Evolutionary conservation across 2,888 invertebrate genomes (phyloP), one percentile per base, ranked within the genome.

Genomic region (Xylota segnis): DNA sequence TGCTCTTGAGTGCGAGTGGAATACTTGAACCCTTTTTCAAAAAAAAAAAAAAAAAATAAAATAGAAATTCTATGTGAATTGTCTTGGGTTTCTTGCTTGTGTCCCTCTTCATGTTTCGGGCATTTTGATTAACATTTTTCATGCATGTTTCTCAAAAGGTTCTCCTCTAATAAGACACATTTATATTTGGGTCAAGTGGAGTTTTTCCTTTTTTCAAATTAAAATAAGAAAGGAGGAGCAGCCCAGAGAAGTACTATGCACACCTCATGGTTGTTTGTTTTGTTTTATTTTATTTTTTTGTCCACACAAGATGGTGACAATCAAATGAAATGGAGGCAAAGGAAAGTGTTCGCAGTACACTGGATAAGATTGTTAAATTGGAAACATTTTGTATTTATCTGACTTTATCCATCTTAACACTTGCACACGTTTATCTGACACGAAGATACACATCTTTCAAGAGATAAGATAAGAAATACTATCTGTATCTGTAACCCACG

Each of bases 171-270:
- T 65, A 65, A 74, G 63, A 74, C 72, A 63, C 72, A 74, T 74
- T 61, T 74, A 54, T 75, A 75, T 75, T 75, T 56, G 34, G 75
- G 75, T 75, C 75, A 75, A 65, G 75, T 65, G 56, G 43, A 34
- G 14, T 16, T 23, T 32, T 34, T 34, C 16, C 14, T 34, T 54
- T 65, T n/a, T 34, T 43, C 5, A 43, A 43, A 14, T n/a, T 61
- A 45, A 61, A 61, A 72, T 61, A 61, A 74, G 59, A 71, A 71
- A n/a, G 29, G 52, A 40, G 4, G 40, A 12, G n/a, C 12, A 43
- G 6, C 6, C 14, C 14, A 5, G 14, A 40, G 12, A 40, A n/a
- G 32, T 32, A 32, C 23, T 1, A n/a, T 45, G n/a, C 32, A 50
- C 71, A 70, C 32, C 16, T 18, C 43, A 45, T 70, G 70, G 14